Conservation (phyloP, 2,797 vertebrate species). For the Sciurus vulgaris region DNA sequence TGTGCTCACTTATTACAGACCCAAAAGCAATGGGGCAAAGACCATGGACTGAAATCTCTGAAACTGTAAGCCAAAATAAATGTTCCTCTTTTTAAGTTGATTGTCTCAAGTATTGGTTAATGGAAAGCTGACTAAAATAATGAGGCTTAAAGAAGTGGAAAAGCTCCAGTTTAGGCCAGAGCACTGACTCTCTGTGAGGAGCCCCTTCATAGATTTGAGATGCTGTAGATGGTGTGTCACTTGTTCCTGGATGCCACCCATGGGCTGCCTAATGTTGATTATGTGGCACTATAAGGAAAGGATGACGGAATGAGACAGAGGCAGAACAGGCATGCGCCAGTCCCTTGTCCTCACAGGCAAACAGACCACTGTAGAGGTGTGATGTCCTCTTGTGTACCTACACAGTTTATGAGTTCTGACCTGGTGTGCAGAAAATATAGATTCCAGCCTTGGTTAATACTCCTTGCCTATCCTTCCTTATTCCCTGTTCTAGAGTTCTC, state of each 20-base stretch:
- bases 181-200: neutral
- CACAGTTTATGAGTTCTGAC: neutral
- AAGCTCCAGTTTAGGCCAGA: neutral
- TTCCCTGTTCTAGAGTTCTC: neutral
- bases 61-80: neutral
- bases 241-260: fast-evolving
- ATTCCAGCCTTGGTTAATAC: neutral
- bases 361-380: neutral
- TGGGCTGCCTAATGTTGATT: no score
- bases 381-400: neutral
- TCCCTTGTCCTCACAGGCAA: neutral
- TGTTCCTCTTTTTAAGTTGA: neutral
- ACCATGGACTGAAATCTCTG: neutral
- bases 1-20: neutral
- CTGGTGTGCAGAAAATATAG: neutral
- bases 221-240: fast-evolving
- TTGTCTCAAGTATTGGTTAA: neutral
- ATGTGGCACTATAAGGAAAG: neutral
- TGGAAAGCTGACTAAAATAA: neutral
- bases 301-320: neutral
- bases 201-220: neutral
- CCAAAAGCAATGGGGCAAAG: neutral
- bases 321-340: neutral
- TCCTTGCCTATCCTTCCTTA: neutral
- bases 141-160: neutral